Evolutionary conservation across 1,140 invertebrate genomes (phyloP).

Genomic region (Panagrolaimus sp.): DNA sequence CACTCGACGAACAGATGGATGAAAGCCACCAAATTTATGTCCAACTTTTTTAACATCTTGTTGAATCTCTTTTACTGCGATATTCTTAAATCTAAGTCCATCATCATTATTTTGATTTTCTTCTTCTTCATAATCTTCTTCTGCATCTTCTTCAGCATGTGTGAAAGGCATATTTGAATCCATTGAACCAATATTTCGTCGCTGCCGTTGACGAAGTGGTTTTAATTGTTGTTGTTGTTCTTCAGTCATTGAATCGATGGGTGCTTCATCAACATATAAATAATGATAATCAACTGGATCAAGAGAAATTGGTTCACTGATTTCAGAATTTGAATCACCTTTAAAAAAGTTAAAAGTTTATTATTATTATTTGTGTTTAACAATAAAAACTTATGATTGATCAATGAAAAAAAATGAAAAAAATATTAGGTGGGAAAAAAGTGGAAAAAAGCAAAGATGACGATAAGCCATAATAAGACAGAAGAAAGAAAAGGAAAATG

Average conservation of each 20-base stretch:
- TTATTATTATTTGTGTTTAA: constrained; percentile 23
- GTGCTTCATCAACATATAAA: constrained; percentile 23
- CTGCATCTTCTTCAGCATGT: neutral
- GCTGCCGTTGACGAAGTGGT: neutral
- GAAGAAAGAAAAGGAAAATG: neutral
- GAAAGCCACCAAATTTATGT: neutral
- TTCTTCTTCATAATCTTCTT: neutral
- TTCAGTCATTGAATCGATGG: neutral
- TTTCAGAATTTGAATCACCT: neutral
- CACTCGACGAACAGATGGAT: constrained; percentile 23
- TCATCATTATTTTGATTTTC: neutral
- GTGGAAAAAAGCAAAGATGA: neutral
- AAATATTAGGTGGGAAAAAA: too few species aligned
- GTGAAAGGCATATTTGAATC: neutral
- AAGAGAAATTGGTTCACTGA: neutral
- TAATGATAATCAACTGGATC: constrained; percentile 14
- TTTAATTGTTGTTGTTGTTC: neutral
- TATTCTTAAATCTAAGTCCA: neutral
- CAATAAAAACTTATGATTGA: constrained; percentile 16
- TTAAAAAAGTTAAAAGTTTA: too few species aligned
- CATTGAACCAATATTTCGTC: neutral
- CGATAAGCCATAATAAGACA: neutral
- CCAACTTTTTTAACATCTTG: constrained; percentile 11
- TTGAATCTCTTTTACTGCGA: neutral
- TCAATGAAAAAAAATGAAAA: neutral